Percentiles rank a stretch among this genome's conserved stretches.
Conservation (phyloP, 2,888 invertebrate species). For the Xanthostigma xanthostigma region DNA sequence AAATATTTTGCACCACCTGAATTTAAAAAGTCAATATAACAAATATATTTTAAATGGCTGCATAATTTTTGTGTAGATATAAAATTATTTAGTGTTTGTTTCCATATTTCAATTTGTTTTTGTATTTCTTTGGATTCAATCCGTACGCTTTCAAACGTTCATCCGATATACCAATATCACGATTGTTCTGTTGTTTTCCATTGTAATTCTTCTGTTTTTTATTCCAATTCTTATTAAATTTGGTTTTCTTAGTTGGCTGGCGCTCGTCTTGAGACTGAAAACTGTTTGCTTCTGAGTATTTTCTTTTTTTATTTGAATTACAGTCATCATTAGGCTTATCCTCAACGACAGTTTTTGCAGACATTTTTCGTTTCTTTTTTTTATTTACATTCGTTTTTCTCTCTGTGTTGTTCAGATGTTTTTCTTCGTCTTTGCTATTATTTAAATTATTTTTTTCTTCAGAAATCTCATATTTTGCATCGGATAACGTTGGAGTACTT, state of each 20-base stretch:
- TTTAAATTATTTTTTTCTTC: conserved; percentile 8
- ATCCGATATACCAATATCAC: conserved; percentile 41
- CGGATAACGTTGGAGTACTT: conserved; percentile 2
- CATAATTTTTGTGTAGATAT: background rate
- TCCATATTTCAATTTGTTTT: conserved; percentile 56
- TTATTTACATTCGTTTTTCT: conserved; percentile 22
- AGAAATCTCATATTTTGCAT: conserved; percentile 14
- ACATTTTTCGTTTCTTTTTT: conserved; percentile 19
- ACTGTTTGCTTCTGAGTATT: too few relatives aligned
- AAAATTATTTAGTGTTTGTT: conserved; percentile 27
- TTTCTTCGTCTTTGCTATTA: conserved; percentile 3
- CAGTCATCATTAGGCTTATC: too few relatives aligned
- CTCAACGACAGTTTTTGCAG: conserved; percentile 13
- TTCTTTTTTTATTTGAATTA: too few relatives aligned
- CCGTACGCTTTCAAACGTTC: conserved; percentile 82
- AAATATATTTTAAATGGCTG: too few relatives aligned
- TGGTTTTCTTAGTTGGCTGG: too few relatives aligned
- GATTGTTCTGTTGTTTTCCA: conserved; percentile 7
- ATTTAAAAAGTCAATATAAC: too few relatives aligned
- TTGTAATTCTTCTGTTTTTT: conserved; percentile 10
- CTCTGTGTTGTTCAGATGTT: conserved; percentile 7
- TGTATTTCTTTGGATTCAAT: conserved; percentile 79
- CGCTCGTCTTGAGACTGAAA: too few relatives aligned
- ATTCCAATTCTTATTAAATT: conserved; percentile 25
- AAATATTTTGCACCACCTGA: too few relatives aligned